Evolutionary conservation across 2,797 vertebrate species (phyloP), one percentile per base, ranked within the genome.

Genomic region (Erithacus rubecula): DNA sequence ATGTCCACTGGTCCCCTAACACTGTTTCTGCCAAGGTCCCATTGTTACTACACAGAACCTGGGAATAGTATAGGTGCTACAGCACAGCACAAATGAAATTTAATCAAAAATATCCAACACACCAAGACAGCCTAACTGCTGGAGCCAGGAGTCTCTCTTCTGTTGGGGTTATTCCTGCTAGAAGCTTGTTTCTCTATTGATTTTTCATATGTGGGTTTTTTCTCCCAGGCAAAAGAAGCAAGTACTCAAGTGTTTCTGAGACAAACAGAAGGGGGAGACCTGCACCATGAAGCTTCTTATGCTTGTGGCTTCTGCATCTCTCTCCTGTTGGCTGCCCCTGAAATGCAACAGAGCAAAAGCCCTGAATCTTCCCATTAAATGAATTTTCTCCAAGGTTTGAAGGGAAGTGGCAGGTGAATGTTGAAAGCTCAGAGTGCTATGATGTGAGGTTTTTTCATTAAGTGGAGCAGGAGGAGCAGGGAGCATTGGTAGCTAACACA

Each of bases 381-480:
- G 0, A 24, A 47, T 41, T 70, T 90, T 49, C 56, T 49, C 52
- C 12, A 18, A 8, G 12, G 6, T 70, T 52, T 79, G 44, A 76
- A 72, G 47, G 23, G 24, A 79, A 67, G 26, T 27, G 41, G 16
- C 17, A 34, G 43, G 15, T 5, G 30, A 70, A 46, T 9, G 6
- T 7, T 47, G 34, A 69, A 52, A 82, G 15, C 32, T 84, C 14
- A 11, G 47, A 37, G 47, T 11, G 6, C 12, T 56, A 27, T 17
- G 21, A 15, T 3, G 9, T 30, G 32, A 46, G 29, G 1, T 4
- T 53, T 29, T 43, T 46, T 81, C 0, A 0, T 49, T 34, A 27
- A 46, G 47, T 44, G 26, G 15, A 15, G 10, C 3, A 1, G 32
- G 22, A 89, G 55, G 21, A 62, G 15, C 30, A 37, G 77, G 32